Percentiles rank a stretch among this genome's conserved stretches.
These are phyloP conservation scores for Pachycephala philippinensis DNA, from an alignment of 2,113 vertebrate genomes.

Conservation along the genomic window DNA sequence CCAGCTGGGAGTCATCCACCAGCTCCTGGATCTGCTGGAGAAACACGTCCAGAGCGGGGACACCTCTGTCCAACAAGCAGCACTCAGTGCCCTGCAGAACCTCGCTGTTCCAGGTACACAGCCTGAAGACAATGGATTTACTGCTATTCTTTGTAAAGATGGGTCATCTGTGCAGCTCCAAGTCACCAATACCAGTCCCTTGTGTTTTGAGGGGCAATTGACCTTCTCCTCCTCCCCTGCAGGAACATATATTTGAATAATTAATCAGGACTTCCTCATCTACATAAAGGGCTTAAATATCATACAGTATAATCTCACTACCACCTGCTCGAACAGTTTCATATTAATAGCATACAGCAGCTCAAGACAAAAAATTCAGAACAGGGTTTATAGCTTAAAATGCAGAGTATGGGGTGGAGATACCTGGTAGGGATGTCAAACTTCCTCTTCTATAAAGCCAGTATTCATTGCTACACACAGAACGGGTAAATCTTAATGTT, in stretches of 20 bases:
- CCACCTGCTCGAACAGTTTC: neutral
- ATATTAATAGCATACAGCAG: neutral
- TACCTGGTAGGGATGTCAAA: neutral
- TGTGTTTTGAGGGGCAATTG: neutral
- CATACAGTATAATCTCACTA: neutral
- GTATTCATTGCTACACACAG: neutral
- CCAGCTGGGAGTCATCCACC: constrained; percentile 80
- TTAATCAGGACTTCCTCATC: neutral
- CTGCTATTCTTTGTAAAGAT: neutral
- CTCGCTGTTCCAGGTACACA: constrained; percentile 81
- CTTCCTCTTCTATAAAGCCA: neutral
- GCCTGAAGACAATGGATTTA: no score
- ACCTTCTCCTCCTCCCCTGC: neutral
- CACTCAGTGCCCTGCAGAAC: constrained; percentile 84
- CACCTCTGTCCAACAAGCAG: constrained; percentile 83
- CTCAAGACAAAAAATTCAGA: neutral
- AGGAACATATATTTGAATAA: neutral
- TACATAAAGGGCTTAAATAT: neutral
- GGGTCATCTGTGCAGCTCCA: neutral
- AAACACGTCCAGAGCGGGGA: constrained; percentile 78
- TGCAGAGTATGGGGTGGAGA: neutral
- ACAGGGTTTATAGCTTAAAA: neutral
- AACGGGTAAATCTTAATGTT: neutral
- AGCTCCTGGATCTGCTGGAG: constrained; percentile 84
- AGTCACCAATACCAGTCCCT: neutral